Conservation (phyloP, 1,140 invertebrate species). For the Polypedilum pembai region DNA sequence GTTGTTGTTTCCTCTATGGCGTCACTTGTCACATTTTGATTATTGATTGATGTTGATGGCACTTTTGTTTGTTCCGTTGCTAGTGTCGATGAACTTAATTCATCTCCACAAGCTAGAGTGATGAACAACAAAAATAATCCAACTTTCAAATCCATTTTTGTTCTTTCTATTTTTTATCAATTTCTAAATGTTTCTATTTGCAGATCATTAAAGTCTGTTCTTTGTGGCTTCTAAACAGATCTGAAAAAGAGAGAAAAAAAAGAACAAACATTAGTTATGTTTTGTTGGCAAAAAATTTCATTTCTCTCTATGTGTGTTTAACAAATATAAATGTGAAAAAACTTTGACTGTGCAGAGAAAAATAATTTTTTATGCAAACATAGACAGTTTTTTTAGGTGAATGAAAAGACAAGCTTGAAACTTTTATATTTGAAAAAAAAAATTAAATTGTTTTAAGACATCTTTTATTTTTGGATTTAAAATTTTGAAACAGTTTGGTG, state of each 20-base stretch:
- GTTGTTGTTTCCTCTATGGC: neutral
- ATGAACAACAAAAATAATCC: neutral
- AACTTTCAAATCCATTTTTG: neutral
- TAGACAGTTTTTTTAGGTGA: neutral
- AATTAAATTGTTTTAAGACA: no score
- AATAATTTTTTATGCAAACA: neutral
- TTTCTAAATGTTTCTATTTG: neutral
- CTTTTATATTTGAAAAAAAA: no score
- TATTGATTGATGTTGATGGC: slow-evolving; percentile 24
- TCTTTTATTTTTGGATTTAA: no score
- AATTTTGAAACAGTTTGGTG: no score
- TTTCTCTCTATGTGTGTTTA: neutral
- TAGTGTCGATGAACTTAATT: neutral
- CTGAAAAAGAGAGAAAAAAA: neutral
- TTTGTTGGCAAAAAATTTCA: neutral
- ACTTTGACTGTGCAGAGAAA: neutral
- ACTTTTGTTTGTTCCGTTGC: slow-evolving; percentile 10
- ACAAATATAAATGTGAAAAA: neutral
- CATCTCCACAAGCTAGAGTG: neutral
- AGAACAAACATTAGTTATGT: neutral
- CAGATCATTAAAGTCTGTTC: neutral
- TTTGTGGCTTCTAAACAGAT: neutral
- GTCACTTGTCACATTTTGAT: neutral
- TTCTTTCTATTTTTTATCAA: neutral
- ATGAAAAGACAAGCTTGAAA: neutral